A percentile compares a stretch with the other conserved stretches of the same genome.
phyloP scores from a whole-genome alignment of 2,888 invertebrate species.

The Germaria angustata region DNA sequence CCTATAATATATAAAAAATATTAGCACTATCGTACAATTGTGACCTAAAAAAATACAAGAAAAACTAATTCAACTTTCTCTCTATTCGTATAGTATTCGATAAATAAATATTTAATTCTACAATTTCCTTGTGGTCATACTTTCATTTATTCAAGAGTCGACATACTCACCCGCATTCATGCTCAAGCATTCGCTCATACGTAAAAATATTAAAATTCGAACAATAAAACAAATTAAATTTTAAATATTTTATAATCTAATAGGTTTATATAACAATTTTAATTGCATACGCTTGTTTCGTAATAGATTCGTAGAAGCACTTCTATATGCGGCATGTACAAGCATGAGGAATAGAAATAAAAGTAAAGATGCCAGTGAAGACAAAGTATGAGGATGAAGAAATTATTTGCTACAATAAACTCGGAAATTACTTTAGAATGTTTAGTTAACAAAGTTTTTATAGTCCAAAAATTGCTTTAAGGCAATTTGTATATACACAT shows the following conservation, averaged over 20 bases:
- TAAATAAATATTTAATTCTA: slow-evolving; percentile 44
- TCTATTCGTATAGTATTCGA: slow-evolving; percentile 27
- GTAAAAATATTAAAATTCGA: slow-evolving; percentile 33
- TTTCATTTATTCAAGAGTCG: slow-evolving; percentile 20
- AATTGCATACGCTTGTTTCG: slow-evolving; percentile 66
- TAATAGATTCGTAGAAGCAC: neutral
- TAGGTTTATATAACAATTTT: slow-evolving; percentile 66
- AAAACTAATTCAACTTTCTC: slow-evolving; percentile 7
- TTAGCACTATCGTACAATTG: neutral
- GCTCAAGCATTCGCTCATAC: neutral
- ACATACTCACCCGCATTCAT: neutral
- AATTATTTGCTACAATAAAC: slow-evolving; percentile 70
- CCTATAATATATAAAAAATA: neutral
- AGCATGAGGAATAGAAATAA: slow-evolving; percentile 20
- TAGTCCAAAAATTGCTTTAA: slow-evolving; percentile 54
- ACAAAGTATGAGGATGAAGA: slow-evolving; percentile 64
- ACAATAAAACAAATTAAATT: slow-evolving; percentile 42
- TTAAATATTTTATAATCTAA: slow-evolving; percentile 63
- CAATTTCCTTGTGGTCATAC: slow-evolving; percentile 48
- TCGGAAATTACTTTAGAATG: slow-evolving; percentile 70
- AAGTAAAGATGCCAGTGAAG: slow-evolving; percentile 48
- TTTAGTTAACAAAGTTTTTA: slow-evolving; percentile 63
- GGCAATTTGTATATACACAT: slow-evolving; percentile 32
- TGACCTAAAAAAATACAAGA: neutral
- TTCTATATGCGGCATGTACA: neutral